Percentiles rank a stretch among this genome's conserved stretches.
Evolutionary conservation across 2,113 vertebrate genomes (phyloP).

Genomic region (Brienomyrus longianalis): DNA sequence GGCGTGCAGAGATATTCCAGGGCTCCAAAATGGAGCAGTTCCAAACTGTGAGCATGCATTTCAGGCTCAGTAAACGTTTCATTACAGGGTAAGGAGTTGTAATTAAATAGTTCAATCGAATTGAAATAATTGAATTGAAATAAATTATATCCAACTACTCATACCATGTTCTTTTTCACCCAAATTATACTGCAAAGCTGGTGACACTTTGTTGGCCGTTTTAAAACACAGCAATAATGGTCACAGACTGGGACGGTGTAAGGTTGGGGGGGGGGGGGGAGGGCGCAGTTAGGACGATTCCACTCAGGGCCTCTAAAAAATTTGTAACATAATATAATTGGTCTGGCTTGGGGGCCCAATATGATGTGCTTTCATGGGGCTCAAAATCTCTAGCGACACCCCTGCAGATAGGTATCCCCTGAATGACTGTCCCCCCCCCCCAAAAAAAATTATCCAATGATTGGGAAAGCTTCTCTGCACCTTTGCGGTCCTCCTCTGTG

Average conservation of each 20-base stretch:
- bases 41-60: neutral
- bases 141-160: neutral
- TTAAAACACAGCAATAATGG: neutral
- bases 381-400: neutral
- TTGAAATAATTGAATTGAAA: neutral
- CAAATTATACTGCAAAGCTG: neutral
- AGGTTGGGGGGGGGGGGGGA: neutral
- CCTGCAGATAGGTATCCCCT: neutral
- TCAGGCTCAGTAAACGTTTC: neutral
- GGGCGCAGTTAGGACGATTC: neutral
- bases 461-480: neutral
- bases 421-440: neutral
- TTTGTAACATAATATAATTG: neutral
- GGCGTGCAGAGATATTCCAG: neutral
- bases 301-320: neutral
- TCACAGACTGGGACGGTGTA: no score
- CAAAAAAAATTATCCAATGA: neutral
- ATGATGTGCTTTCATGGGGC: neutral
- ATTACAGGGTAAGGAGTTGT: neutral
- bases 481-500: neutral
- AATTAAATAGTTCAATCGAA: neutral
- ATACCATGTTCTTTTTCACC: neutral
- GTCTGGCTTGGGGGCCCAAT: neutral
- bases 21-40: neutral
- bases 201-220: neutral